phyloP scores from a whole-genome alignment of 1,140 invertebrate species.

The Drosophila oshimai region DNA sequence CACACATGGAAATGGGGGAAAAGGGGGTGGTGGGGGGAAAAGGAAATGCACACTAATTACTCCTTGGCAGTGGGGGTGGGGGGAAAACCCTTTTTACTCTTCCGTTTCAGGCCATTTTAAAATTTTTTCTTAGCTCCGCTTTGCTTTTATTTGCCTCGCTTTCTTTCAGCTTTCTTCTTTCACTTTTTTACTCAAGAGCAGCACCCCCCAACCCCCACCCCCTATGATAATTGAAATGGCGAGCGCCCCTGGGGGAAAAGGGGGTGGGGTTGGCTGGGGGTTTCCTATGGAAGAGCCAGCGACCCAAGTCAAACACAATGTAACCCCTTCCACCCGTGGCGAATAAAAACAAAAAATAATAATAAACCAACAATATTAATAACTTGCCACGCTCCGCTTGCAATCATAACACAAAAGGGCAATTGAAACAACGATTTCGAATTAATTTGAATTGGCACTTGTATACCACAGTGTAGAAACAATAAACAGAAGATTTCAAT shows the following conservation, averaged over 20 bases:
- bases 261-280: too few species aligned
- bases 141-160: constrained; percentile 25
- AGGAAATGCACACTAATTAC: constrained; percentile 76
- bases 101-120: constrained; percentile 30
- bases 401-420: constrained; percentile 30
- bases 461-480: not conserved
- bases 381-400: constrained; percentile 21
- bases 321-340: not conserved
- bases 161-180: not conserved
- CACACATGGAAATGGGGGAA: constrained; percentile 6
- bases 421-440: constrained; percentile 20
- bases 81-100: constrained; percentile 47
- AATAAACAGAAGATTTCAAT: not conserved
- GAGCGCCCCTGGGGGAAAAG: not conserved
- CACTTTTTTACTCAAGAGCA: not conserved
- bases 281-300: not conserved
- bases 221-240: constrained; percentile 68
- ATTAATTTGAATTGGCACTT: constrained; percentile 7
- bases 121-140: constrained; percentile 18
- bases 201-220: not conserved
- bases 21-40: not conserved
- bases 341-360: constrained; percentile 10
- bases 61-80: constrained; percentile 39
- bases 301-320: constrained; percentile 1
- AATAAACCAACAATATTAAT: constrained; percentile 52